Evolutionary conservation across 2,797 vertebrate species (phyloP), one percentile per base, ranked within the genome.

Genomic region (Sandelia bainsii): DNA sequence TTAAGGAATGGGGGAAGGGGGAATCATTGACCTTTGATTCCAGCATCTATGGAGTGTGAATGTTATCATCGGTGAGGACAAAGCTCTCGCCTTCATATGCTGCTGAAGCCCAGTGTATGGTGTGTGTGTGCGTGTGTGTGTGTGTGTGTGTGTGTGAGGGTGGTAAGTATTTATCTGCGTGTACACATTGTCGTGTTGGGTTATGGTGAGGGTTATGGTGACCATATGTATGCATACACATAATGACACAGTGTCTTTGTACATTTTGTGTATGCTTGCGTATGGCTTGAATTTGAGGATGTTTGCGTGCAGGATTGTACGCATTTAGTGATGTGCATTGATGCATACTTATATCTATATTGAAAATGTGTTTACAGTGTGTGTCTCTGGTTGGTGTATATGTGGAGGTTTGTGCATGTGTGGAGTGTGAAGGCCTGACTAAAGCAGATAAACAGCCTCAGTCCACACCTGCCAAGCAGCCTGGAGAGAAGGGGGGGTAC

Each of bases 41-140:
- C 70, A 57, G 70, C 48, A 39, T 81, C 48, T 72, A 63, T 61
- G 52, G 76, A 62, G 45, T 72, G 69, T 84, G 88, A 91, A 91
- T 90, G 91, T 91, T 91, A 89, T 92, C 89, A 45, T 69, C 25
- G 34, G 58, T 48, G 52, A 37, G 12, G 79, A 79, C 75, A 69
- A 69, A 69, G 65, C 74, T 46, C 59, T 70, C 13, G 27, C 34
- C 79, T 70, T 69, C 63, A 76, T 57, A 88, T 54, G 63, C 82
- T 71, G 72, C 75, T 69, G 60, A 78, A 84, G 63, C 68, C 4
- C 29, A 60, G 46, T 46, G 56, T 54, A 23, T 77, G n/a, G 56
- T 20, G n/a, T n/a, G n/a, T n/a, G n/a, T n/a, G n/a, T n/a, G n/a
- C n/a, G n/a, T n/a, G n/a, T n/a, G n/a, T n/a, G n/a, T n/a, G n/a